phyloP scores from a whole-genome alignment of 35 echinoderm and acorn worm genomes.

The Apostichopus californicus region DNA sequence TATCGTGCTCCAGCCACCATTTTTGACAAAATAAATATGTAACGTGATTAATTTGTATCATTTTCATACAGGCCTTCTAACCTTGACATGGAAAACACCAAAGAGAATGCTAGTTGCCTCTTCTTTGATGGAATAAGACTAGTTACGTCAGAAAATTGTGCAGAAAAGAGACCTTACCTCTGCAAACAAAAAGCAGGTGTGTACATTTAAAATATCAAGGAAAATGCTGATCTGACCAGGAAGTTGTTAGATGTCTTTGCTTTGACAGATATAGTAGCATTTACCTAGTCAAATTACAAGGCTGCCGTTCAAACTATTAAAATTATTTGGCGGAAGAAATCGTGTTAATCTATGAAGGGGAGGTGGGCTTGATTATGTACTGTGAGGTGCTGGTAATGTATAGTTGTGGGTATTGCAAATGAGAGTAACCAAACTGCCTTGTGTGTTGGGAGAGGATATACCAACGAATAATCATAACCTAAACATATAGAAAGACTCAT shows the following conservation, averaged over 20 bases:
- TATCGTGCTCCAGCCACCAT: too few relatives aligned
- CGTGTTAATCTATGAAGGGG: background rate
- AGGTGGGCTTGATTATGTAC: background rate
- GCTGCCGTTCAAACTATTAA: background rate
- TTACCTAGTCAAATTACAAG: background rate
- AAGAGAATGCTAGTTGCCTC: background rate
- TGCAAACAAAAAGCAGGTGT: background rate
- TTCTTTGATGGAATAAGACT: background rate
- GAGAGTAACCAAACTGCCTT: too few relatives aligned
- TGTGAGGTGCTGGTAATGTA: too few relatives aligned
- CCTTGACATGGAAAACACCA: too few relatives aligned
- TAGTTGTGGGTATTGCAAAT: too few relatives aligned
- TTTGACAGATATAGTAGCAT: background rate
- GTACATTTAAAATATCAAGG: background rate
- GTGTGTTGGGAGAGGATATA: too few relatives aligned
- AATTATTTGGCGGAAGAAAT: background rate
- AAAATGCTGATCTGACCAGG: background rate
- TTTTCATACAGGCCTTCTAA: too few relatives aligned
- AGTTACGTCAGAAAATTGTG: background rate
- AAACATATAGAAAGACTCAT: too few relatives aligned
- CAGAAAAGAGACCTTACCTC: background rate
- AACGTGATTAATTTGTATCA: too few relatives aligned
- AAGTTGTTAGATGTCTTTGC: background rate
- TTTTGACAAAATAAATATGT: too few relatives aligned
- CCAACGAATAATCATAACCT: too few relatives aligned